phyloP scores from a whole-genome alignment of 2,797 vertebrate genomes.

The Sebastes taczanowskii region DNA sequence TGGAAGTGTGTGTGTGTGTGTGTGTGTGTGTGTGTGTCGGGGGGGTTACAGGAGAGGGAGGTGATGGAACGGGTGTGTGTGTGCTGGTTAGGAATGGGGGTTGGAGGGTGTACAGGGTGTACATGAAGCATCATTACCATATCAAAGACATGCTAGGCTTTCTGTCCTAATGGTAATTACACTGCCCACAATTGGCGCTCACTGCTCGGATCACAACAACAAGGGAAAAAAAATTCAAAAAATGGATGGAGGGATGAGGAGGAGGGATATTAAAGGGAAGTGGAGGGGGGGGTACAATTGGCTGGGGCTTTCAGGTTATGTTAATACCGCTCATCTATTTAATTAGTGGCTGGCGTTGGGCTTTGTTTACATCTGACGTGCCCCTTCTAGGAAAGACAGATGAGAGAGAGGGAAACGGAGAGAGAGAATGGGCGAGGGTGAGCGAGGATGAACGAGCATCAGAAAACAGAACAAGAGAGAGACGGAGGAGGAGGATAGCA shows the following conservation, averaged over 20 bases:
- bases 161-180: constrained; percentile 97
- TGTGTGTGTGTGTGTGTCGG: constrained; percentile 10
- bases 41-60: constrained; percentile 52
- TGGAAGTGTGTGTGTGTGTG: constrained; percentile 45
- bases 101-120: constrained; percentile 69
- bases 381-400: constrained; percentile 72
- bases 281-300: constrained; percentile 77
- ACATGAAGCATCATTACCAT: constrained; percentile 94
- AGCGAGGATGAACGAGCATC: constrained; percentile 32
- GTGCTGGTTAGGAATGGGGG: constrained; percentile 45
- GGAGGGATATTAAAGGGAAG: constrained; percentile 73
- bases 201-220: constrained; percentile 93
- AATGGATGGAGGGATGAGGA: constrained; percentile 71
- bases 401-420: constrained; percentile 37
- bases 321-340: constrained; percentile 89
- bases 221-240: constrained; percentile 68
- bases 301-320: constrained; percentile 90
- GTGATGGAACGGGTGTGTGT: constrained; percentile 42
- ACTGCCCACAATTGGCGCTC: constrained; percentile 93
- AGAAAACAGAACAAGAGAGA: constrained; percentile 31
- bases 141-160: constrained; percentile 94
- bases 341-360: constrained; percentile 82
- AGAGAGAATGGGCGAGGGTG: constrained; percentile 29
- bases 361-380: constrained; percentile 86
- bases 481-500: constrained; percentile 24